Base-by-base conservation (phyloP, 2,797 vertebrate genomes). In the Sebastes alutus region DNA sequence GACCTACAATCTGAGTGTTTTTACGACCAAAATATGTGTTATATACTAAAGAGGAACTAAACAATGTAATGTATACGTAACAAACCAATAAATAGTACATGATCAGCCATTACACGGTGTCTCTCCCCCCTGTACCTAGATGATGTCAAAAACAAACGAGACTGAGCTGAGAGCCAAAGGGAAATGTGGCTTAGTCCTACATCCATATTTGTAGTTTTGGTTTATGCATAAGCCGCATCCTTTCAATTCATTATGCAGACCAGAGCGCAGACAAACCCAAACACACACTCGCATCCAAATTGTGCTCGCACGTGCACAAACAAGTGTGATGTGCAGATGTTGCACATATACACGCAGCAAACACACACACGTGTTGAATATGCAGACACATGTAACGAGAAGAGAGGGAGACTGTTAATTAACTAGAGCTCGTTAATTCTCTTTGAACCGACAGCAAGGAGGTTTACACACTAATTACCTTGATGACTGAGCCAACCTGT, bases 391-490 rank as follows among this genome's bases (percentile, higher is more conserved):
- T 94, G 94, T 93, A 94, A 92, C 85, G 69, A 93, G 94, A 91
- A 91, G 91, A 94, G 88, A 91, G 89, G 89, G 90, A 93, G 93
- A 94, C 91, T 93, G 93, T 94, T 96, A 96, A 96, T 96, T 95
- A 96, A 94, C 94, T 88, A 94, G 92, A 87, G 90, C 93, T 95
- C 83, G 90, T 95, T 95, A 95, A 95, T 95, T 95, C 94, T 93
- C 94, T 96, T 95, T 95, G 94, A 96, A 95, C 92, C 87, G 91
- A 94, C 94, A 94, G 94, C 87, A 82, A 91, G 83, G 90, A 95
- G 93, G 93, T 94, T 95, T 94, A 94, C 91, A 94, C 93, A 92
- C 94, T 95, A 95, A 95, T 95, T 95, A 96, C 92, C 88, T 93
- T 94, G 92, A 94, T 91, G 92, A 90, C 88, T 92, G 89, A 91